phyloP scores from a whole-genome alignment of 1,140 invertebrate genomes.

The Piezodorus guildinii region DNA sequence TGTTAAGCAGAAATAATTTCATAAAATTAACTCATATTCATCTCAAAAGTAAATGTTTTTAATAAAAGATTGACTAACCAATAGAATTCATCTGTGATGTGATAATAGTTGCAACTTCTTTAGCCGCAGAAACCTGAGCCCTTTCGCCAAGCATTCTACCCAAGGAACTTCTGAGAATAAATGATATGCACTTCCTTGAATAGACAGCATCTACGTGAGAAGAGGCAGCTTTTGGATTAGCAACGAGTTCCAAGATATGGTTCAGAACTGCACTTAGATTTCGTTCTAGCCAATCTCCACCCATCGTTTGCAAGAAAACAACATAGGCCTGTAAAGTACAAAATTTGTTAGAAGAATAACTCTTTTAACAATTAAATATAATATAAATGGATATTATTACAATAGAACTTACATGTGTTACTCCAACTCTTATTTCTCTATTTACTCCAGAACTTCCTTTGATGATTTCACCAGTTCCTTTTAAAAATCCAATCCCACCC shows the following conservation, averaged over 20 bases:
- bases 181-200: slow-evolving; percentile 93
- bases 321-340: slow-evolving; percentile 70
- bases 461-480: slow-evolving; percentile 89
- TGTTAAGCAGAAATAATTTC: neutral
- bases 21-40: neutral
- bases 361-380: neutral
- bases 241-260: slow-evolving; percentile 85
- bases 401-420: slow-evolving; percentile 64
- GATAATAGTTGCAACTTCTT: slow-evolving; percentile 85
- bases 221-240: slow-evolving; percentile 83
- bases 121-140: slow-evolving; percentile 87
- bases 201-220: slow-evolving; percentile 96
- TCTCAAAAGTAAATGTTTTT: neutral
- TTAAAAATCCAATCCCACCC: slow-evolving; percentile 89
- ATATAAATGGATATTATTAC: slow-evolving; percentile 19
- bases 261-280: slow-evolving; percentile 74
- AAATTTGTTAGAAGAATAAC: slow-evolving; percentile 1
- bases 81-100: slow-evolving; percentile 91
- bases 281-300: slow-evolving; percentile 84
- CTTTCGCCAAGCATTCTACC: slow-evolving; percentile 93
- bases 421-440: slow-evolving; percentile 89
- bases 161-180: slow-evolving; percentile 72
- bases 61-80: slow-evolving; percentile 34
- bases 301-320: slow-evolving; percentile 83
- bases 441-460: slow-evolving; percentile 87